A percentile compares a stretch with the other conserved stretches of the same genome.
These are phyloP conservation scores for Kradibia gibbosae DNA, from an alignment of 1,140 invertebrate species.

Conservation along the genomic window DNA sequence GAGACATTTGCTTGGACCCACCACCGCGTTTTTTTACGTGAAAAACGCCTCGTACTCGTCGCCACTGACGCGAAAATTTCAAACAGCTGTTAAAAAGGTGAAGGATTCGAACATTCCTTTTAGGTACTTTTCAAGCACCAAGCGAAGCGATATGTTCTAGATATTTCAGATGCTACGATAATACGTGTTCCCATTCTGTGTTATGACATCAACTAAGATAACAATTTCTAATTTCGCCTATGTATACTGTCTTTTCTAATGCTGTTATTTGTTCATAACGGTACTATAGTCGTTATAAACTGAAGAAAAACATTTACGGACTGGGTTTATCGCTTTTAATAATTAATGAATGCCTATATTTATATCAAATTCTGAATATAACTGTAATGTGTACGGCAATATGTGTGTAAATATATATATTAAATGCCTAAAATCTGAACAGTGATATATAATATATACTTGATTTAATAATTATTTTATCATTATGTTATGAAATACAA, in stretches of 20 bases:
- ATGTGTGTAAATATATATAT: too few species aligned
- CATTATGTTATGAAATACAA: too few species aligned
- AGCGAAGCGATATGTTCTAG: not conserved
- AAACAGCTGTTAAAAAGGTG: not conserved
- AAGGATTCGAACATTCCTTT: constrained; percentile 18
- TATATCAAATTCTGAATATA: too few species aligned
- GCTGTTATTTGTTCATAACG: not conserved
- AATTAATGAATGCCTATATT: too few species aligned
- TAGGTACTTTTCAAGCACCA: not conserved
- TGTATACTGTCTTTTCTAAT: not conserved
- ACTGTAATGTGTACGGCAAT: too few species aligned
- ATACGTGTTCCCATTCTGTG: not conserved
- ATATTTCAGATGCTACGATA: not conserved
- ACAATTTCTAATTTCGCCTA: not conserved
- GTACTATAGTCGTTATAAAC: not conserved
- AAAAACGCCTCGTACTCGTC: not conserved
- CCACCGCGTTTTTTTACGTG: not conserved
- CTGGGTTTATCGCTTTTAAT: too few species aligned
- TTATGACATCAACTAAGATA: not conserved
- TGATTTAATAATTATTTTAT: too few species aligned
- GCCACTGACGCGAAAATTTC: not conserved
- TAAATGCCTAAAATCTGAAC: too few species aligned
- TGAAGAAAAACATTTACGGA: not conserved
- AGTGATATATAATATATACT: too few species aligned
- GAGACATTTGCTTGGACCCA: not conserved